Percentiles rank a stretch among this genome's conserved stretches.
phyloP scores from a whole-genome alignment of 2,888 invertebrate species.

The Drosophila peninsularis region DNA sequence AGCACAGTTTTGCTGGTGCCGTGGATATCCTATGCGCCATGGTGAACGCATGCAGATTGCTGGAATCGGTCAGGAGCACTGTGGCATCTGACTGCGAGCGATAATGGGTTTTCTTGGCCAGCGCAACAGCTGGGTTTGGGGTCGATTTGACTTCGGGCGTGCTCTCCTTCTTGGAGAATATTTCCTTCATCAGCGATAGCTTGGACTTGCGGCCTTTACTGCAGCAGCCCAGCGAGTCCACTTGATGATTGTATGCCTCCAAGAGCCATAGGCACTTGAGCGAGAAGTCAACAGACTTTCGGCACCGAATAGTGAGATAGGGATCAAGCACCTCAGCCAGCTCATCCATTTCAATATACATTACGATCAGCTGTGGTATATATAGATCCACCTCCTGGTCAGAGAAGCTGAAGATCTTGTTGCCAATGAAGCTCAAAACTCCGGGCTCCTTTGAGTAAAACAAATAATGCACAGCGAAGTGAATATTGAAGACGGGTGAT shows the following conservation, averaged over 20 bases:
- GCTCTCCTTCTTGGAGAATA: constrained; percentile 83
- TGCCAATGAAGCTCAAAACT: constrained; percentile 98
- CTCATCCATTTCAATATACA: constrained; percentile 99
- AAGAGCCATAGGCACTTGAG: constrained; percentile 98
- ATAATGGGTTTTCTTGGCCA: constrained; percentile 91
- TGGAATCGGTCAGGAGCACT: constrained; percentile 86
- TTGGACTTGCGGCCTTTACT: constrained; percentile 82
- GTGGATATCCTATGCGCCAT: constrained; percentile 72
- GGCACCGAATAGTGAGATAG: constrained; percentile 93
- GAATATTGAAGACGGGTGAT: constrained; percentile 98
- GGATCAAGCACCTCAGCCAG: constrained; percentile 96
- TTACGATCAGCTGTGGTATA: constrained; percentile 98
- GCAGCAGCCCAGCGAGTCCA: constrained; percentile 75
- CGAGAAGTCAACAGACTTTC: constrained; percentile 97
- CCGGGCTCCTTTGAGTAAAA: constrained; percentile 99
- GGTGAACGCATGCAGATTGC: constrained; percentile 65
- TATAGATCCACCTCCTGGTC: constrained; percentile 98
- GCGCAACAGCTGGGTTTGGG: constrained; percentile 46
- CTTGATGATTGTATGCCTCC: constrained; percentile 90
- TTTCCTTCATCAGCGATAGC: constrained; percentile 84
- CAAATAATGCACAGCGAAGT: constrained; percentile 98
- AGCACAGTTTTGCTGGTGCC: constrained; percentile 87
- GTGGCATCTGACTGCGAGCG: constrained; percentile 92
- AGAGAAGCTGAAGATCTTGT: constrained; percentile 97
- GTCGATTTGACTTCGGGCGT: constrained; percentile 62